These are phyloP conservation scores for Dipodomys ordii DNA, from an alignment of 2,113 vertebrate genomes.

Conservation along the genomic window DNA sequence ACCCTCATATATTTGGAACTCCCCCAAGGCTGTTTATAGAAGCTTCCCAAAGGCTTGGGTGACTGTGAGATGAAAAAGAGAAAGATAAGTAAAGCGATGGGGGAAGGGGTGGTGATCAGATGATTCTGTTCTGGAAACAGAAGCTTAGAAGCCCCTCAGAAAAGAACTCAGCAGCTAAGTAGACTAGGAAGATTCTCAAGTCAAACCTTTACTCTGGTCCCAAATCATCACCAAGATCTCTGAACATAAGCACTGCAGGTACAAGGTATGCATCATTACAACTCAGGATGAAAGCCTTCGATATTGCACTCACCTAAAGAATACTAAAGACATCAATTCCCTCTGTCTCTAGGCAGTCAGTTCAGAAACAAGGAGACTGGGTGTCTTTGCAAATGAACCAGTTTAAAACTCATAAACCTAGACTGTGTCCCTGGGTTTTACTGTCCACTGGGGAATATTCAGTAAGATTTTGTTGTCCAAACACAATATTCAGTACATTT, in stretches of 20 bases:
- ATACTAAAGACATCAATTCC: background rate
- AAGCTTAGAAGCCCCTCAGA: background rate
- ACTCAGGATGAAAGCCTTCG: constrained; percentile 25
- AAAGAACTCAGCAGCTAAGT: constrained; percentile 28
- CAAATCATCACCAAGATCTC: background rate
- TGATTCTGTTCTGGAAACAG: constrained; percentile 45
- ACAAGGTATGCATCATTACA: background rate
- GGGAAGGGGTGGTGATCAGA: background rate
- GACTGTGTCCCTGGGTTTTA: background rate
- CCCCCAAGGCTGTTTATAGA: constrained; percentile 29
- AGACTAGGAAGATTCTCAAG: background rate
- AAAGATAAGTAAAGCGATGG: constrained; percentile 19
- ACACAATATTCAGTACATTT: constrained; percentile 24
- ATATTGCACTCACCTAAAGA: background rate
- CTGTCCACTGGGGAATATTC: background rate
- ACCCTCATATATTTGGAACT: constrained; percentile 40
- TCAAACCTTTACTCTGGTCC: constrained; percentile 1
- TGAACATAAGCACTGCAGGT: background rate
- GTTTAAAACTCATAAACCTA: constrained; percentile 16
- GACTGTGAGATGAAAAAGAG: constrained; percentile 18
- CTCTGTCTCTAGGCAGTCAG: background rate
- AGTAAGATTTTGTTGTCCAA: constrained; percentile 34
- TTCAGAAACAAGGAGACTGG: background rate
- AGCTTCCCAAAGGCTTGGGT: background rate
- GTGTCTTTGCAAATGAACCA: background rate